Evolutionary conservation across 2,113 vertebrate species (phyloP), one percentile per base, ranked within the genome.

Genomic region (Aegotheles bennettii): DNA sequence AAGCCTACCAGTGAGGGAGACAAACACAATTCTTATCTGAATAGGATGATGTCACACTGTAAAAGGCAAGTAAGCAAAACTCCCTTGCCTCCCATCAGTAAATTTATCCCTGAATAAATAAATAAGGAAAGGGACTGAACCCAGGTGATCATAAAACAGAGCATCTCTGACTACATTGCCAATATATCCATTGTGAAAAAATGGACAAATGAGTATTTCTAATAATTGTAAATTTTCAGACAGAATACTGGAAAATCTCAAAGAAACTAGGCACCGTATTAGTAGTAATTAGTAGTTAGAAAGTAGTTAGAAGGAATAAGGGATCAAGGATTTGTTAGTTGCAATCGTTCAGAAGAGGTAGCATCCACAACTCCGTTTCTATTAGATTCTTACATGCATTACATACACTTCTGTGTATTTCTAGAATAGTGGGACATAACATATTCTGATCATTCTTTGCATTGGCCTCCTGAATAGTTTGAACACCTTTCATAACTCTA

Each of bases 41-140:
- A 59, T 13, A 35, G 29, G 24, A 77, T 16, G 13, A 2, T 16
- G 9, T 25, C 65, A 81, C 7, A 69, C n/a, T 65, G 0, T 1
- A 7, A 35, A 25, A 67, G 11, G 59, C 9, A 24, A 43, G 13
- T 11, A 73, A 51, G 31, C 7, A 76, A 57, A 87, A 70, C 4
- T 61, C 68, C 26, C 17, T 74, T 43, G 56, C 7, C 28, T 53
- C 24, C 40, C 26, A 65, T 24, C 11, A n/a, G 16, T 10, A 69
- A 56, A 77, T 61, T n/a, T 47, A 20, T 50, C 33, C 7, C 33
- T 16, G 14, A 69, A 69, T 43, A 56, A 81, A 48, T 51, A 80
- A 74, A 50, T 71, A 54, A 65, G 8, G 13, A 23, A 45, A 85
- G 31, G 16, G 9, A 51, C 13, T 80, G n/a, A 94, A 80, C 33